phyloP scores from a whole-genome alignment of 1,140 invertebrate genomes.

The Augochlora pura region DNA sequence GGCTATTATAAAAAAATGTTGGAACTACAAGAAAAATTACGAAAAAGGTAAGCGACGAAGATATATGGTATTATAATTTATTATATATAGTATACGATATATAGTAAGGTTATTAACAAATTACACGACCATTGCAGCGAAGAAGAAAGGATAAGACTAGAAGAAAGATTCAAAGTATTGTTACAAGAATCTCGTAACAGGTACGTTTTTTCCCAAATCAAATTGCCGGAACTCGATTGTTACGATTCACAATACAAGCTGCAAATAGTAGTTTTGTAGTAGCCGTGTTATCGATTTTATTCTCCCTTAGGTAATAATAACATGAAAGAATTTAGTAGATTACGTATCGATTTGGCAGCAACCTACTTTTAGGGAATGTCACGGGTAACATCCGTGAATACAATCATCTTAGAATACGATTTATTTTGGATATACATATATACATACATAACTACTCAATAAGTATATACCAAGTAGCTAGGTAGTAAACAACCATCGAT shows the following conservation, averaged over 20 bases:
- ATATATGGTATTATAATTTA: too few species aligned
- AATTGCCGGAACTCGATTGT: background rate
- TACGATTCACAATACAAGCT: background rate
- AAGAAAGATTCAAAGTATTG: slow-evolving; percentile 74
- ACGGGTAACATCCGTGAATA: slow-evolving; percentile 58
- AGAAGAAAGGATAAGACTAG: slow-evolving; percentile 75
- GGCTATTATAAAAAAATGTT: slow-evolving; percentile 75
- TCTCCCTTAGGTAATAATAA: background rate
- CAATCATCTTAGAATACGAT: slow-evolving; percentile 33
- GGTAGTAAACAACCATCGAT: slow-evolving; percentile 41
- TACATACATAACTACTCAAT: background rate
- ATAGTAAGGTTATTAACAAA: background rate
- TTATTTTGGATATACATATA: slow-evolving; percentile 41
- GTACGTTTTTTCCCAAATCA: slow-evolving; percentile 56
- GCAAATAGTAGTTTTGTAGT: background rate
- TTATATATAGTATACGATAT: background rate
- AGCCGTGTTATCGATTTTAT: slow-evolving; percentile 7
- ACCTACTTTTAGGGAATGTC: slow-evolving; percentile 58
- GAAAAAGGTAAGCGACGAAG: slow-evolving; percentile 68
- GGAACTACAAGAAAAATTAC: slow-evolving; percentile 73
- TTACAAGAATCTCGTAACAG: slow-evolving; percentile 72
- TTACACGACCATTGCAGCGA: slow-evolving; percentile 65
- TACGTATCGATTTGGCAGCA: slow-evolving; percentile 56
- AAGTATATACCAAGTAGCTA: background rate
- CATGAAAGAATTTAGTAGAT: slow-evolving; percentile 13